Evolutionary conservation across 1,140 invertebrate genomes (phyloP).

Genomic region (Papilio polyxenes): DNA sequence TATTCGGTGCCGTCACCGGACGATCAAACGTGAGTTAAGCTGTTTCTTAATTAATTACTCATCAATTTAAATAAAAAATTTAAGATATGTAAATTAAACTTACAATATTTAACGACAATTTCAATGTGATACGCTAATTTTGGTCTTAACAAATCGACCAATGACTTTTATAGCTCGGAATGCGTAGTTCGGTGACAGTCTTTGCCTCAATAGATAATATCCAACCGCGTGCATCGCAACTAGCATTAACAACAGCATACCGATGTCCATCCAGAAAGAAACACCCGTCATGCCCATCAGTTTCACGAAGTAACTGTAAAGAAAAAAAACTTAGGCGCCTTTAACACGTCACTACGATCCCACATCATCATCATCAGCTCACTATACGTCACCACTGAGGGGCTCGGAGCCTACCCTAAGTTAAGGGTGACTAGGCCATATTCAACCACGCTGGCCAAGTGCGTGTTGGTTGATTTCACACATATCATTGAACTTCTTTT

Average conservation of each 20-base stretch:
- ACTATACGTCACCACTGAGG: no score
- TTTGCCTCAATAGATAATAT: constrained; percentile 85
- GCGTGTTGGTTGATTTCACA: no score
- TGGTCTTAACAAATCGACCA: constrained; percentile 82
- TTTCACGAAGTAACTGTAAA: constrained; percentile 80
- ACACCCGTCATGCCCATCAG: constrained; percentile 84
- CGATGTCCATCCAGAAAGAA: constrained; percentile 83
- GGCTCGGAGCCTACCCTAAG: no score
- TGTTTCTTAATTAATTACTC: no score
- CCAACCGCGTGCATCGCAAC: constrained; percentile 81
- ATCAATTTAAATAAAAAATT: no score
- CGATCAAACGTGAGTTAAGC: no score
- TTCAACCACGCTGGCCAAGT: no score
- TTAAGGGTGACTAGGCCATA: no score
- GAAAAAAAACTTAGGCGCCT: constrained; percentile 16
- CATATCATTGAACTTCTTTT: no score
- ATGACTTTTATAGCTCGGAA: constrained; percentile 83
- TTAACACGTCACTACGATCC: neutral
- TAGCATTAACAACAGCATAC: constrained; percentile 81
- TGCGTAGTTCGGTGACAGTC: constrained; percentile 85
- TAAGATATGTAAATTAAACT: no score
- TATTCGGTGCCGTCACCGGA: no score
- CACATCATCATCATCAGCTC: no score
- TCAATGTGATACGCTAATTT: constrained; percentile 75
- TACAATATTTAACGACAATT: neutral